Conservation (phyloP, 2,113 vertebrate species). For the Neolamprologus sp. region DNA sequence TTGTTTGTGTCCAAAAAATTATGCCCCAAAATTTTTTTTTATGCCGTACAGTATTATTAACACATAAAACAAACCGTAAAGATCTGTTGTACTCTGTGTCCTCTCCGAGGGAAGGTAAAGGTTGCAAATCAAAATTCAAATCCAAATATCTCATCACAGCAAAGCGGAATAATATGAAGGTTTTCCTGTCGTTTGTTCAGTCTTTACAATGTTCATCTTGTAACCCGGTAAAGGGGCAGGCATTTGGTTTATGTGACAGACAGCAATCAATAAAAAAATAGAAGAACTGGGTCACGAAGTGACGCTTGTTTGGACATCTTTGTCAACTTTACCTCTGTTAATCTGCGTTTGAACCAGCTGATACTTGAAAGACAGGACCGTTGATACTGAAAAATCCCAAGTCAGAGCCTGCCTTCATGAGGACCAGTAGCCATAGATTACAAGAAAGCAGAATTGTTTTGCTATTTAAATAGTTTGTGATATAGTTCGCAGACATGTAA, state of each 20-base stretch:
- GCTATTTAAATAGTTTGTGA: background rate
- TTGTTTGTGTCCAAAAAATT: background rate
- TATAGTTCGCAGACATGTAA: background rate
- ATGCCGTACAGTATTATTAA: background rate
- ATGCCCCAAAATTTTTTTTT: too few species aligned
- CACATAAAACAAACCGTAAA: accelerated
- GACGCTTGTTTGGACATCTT: background rate
- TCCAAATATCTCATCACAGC: background rate
- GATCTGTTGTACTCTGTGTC: background rate
- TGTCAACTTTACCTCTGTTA: background rate
- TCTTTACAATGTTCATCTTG: background rate
- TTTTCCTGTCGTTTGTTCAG: background rate
- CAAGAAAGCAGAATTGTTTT: background rate
- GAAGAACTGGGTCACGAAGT: background rate
- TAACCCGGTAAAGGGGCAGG: background rate
- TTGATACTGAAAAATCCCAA: background rate
- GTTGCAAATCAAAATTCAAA: background rate
- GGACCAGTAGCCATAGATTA: background rate
- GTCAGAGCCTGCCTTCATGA: background rate
- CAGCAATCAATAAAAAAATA: background rate
- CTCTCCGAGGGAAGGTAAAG: background rate
- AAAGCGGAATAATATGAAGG: background rate
- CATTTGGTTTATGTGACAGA: background rate
- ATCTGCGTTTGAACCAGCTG: background rate
- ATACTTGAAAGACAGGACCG: background rate